Evolutionary conservation across 2,113 vertebrate genomes (phyloP).

Genomic region (Laticauda colubrina): DNA sequence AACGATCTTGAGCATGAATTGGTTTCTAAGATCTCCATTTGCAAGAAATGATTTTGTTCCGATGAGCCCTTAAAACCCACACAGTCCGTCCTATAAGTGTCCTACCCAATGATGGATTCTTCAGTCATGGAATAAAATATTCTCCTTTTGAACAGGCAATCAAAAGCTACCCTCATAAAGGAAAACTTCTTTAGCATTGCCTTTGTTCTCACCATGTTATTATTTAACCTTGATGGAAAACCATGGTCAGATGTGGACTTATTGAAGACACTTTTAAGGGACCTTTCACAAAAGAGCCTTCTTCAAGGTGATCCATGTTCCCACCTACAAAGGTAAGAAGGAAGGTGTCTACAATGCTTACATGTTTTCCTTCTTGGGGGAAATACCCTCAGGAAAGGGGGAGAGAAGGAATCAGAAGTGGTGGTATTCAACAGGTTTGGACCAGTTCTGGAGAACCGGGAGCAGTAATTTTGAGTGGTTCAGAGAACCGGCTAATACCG

Average conservation of each 20-base stretch:
- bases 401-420: background rate
- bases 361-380: background rate
- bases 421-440: too few relatives aligned
- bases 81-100: background rate
- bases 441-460: too few relatives aligned
- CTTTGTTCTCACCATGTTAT: background rate
- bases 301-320: background rate
- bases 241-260: background rate
- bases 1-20: background rate
- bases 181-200: background rate
- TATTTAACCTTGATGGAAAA: background rate
- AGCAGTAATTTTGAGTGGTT: too few relatives aligned
- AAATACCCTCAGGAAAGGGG: background rate
- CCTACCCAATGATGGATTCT: background rate
- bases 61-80: background rate
- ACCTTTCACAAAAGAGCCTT: background rate
- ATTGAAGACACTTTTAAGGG: background rate
- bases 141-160: background rate
- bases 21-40: background rate
- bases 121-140: background rate
- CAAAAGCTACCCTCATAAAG: background rate
- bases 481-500: too few relatives aligned
- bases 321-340: background rate
- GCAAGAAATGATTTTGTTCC: background rate
- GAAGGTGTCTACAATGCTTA: background rate